These are phyloP conservation scores for Coregonus ussuriensis DNA, from an alignment of 2,797 vertebrate species.

Conservation along the genomic window DNA sequence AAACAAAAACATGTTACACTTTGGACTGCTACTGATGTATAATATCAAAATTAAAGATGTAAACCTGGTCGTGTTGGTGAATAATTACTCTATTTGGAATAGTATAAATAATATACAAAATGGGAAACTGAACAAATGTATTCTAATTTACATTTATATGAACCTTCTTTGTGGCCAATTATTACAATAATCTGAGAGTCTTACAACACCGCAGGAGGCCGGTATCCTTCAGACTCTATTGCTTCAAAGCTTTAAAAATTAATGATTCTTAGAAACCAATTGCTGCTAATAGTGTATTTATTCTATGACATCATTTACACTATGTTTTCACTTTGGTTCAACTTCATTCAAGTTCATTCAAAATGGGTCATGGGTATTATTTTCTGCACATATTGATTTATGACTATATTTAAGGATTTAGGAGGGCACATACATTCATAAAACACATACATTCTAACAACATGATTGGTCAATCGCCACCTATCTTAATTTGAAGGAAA, in stretches of 20 bases:
- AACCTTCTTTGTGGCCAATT: slow-evolving; percentile 60
- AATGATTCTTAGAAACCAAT: slow-evolving; percentile 42
- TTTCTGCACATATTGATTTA: background rate
- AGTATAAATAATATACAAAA: slow-evolving; percentile 29
- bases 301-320: slow-evolving; percentile 38
- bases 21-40: slow-evolving; percentile 29
- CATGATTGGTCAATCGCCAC: background rate
- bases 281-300: slow-evolving; percentile 34
- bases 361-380: background rate
- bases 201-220: slow-evolving; percentile 50
- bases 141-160: slow-evolving; percentile 64
- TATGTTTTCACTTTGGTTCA: slow-evolving; percentile 33
- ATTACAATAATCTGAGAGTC: slow-evolving; percentile 54
- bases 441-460: too few species aligned
- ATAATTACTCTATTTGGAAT: slow-evolving; percentile 26
- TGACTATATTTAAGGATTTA: background rate
- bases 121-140: slow-evolving; percentile 55
- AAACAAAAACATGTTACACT: background rate
- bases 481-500: background rate
- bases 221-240: slow-evolving; percentile 48
- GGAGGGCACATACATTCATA: background rate
- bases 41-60: slow-evolving; percentile 30
- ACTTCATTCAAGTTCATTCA: background rate
- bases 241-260: slow-evolving; percentile 40
- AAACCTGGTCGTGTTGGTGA: slow-evolving; percentile 18